Conservation (phyloP, 1,140 invertebrate genomes). For the Mycetomoellerius zeteki region DNA sequence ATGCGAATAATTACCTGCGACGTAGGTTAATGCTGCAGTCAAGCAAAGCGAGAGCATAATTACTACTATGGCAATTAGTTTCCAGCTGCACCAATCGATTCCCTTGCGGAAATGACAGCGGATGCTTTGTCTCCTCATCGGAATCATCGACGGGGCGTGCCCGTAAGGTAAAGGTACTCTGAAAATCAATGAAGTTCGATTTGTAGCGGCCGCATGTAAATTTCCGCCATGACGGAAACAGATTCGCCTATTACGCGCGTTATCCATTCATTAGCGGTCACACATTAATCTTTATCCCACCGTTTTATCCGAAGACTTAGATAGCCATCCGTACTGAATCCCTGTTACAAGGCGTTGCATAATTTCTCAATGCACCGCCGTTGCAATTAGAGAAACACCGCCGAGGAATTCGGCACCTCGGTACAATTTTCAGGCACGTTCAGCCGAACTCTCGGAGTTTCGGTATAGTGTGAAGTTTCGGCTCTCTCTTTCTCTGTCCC, state of each 20-base stretch:
- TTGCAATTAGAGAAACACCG: conserved; percentile 57
- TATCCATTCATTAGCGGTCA: conserved; percentile 17
- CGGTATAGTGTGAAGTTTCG: conserved; percentile 31
- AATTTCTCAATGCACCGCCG: conserved; percentile 56
- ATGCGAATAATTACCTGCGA: conserved; percentile 91
- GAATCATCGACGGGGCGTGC: conserved; percentile 85
- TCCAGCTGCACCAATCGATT: conserved; percentile 95
- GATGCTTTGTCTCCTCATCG: conserved; percentile 85
- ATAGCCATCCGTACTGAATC: background rate
- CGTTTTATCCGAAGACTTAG: conserved; percentile 41
- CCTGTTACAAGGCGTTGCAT: conserved; percentile 7
- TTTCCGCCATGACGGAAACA: background rate
- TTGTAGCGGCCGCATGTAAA: conserved; percentile 29
- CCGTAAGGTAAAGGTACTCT: conserved; percentile 86
- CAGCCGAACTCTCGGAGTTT: conserved; percentile 46
- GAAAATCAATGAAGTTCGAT: conserved; percentile 57
- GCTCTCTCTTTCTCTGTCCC: conserved; percentile 1
- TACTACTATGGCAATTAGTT: conserved; percentile 95
- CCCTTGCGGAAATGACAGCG: conserved; percentile 96
- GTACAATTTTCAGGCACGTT: conserved; percentile 63
- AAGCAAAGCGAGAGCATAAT: conserved; percentile 94
- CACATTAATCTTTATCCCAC: conserved; percentile 43
- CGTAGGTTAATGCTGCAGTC: conserved; percentile 93
- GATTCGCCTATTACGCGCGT: background rate
- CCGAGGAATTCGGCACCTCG: conserved; percentile 57